Evolutionary conservation across 2,113 vertebrate genomes (phyloP).

Genomic region (Sylvietta virens): DNA sequence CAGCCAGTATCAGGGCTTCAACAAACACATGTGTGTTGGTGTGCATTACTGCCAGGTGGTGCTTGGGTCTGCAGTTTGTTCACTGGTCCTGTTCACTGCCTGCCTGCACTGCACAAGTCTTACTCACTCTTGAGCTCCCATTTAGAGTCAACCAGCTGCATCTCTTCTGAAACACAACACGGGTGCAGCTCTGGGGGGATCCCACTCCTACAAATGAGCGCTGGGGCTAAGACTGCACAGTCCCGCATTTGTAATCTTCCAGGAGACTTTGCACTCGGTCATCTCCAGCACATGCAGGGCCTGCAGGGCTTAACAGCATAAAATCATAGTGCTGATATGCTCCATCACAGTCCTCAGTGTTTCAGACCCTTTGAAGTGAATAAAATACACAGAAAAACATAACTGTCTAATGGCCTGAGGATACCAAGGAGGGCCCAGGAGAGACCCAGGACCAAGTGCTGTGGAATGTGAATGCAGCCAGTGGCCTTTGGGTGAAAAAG

Average conservation of each 20-base stretch:
- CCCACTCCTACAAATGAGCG: background rate
- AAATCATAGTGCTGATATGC: background rate
- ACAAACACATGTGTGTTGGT: no score
- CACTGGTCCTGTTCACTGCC: rapidly evolving
- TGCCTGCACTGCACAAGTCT: background rate
- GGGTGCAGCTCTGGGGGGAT: background rate
- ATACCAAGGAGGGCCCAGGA: background rate
- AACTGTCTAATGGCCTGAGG: background rate
- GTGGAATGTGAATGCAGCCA: background rate
- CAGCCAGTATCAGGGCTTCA: background rate
- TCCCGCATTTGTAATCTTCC: background rate
- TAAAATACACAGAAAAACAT: background rate
- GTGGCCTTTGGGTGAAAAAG: background rate
- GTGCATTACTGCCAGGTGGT: background rate
- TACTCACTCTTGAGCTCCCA: background rate
- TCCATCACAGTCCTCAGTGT: background rate
- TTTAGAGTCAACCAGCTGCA: background rate
- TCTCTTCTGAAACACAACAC: background rate
- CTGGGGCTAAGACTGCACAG: background rate
- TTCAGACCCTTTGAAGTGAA: background rate
- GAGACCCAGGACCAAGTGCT: background rate
- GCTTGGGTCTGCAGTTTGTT: background rate
- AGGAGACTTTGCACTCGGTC: background rate
- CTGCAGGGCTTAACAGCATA: background rate
- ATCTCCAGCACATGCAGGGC: background rate